Base-by-base conservation (phyloP, 2,113 vertebrate genomes). In the Pyrgilauda ruficollis region DNA sequence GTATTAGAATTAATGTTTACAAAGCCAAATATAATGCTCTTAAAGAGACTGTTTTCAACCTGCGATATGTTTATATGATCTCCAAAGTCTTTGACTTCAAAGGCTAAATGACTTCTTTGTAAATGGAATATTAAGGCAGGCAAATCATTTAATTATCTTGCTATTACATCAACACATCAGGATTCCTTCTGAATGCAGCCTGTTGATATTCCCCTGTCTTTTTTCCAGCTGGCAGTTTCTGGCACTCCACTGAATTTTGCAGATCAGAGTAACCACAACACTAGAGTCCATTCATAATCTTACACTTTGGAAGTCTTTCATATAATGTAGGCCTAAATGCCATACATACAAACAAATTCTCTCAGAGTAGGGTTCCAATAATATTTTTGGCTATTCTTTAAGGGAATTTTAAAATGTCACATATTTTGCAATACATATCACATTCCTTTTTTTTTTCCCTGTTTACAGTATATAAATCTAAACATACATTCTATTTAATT, bases 11-110 rank as follows among this genome's bases (percentile, higher is more conserved):
- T 94, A 86, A 81, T 97, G 62, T 97, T 97, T 97, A 94, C 58
- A 66, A 87, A 97, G 35, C 17, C 82, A 96, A 86, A 91, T 94
- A 63, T 47, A 95, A 97, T 94, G 58, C 41, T 91, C 79, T 87
- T 95, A 89, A 90, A 90, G 73, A 93, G 80, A 81, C 49, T 92
- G 33, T 95, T 98, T 97, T 96, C 94, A 94, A 23, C 88, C 15
- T 84, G 91, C 68, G 79, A 89, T 97, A 95, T 98, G 97, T 98
- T 98, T 98, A 96, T 96, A 94, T 97, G 97, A 97, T 97, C 97
- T 97, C 96, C 55, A 56, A 96, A 97, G 79, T 89, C 93, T 94
- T 84, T 90, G 84, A 97, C 97, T 98, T 98, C 96, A 98, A 97
- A 97, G 94, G 63, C 55, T 97, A 89, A 98, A 98, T 94, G 87